Conservation (phyloP, 2,888 invertebrate genomes). For the Anaspis maculata region DNA sequence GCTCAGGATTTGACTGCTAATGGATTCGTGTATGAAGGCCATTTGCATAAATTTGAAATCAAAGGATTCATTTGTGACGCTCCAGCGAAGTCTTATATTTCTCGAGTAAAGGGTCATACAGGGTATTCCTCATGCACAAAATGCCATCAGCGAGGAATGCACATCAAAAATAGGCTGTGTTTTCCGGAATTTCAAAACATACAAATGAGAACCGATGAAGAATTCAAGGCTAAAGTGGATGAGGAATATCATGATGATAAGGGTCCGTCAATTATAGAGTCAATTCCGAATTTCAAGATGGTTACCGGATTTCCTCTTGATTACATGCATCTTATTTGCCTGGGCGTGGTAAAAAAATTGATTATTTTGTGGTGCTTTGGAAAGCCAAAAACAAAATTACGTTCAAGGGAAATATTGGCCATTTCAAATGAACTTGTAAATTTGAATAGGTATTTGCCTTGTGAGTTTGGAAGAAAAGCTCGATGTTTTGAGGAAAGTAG, state of each 20-base stretch:
- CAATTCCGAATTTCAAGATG: neutral
- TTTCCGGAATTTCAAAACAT: slow-evolving; percentile 5
- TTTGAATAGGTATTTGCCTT: neutral
- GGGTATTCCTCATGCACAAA: slow-evolving; percentile 9
- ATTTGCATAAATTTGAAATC: neutral
- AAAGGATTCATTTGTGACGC: slow-evolving; percentile 8
- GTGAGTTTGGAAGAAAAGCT: neutral
- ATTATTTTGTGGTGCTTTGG: neutral
- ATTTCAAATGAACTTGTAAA: neutral
- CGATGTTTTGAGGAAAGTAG: neutral
- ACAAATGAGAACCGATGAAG: neutral
- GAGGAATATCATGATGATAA: neutral
- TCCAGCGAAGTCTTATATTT: slow-evolving; percentile 5
- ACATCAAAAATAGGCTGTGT: slow-evolving; percentile 5
- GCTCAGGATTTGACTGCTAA: neutral
- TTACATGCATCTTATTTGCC: slow-evolving; percentile 1
- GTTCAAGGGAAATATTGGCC: neutral
- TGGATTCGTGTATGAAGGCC: slow-evolving; percentile 1
- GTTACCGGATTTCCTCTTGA: neutral
- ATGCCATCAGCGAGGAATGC: slow-evolving; percentile 5
- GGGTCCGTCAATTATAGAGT: neutral
- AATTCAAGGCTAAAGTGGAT: neutral
- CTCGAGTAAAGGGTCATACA: slow-evolving; percentile 5
- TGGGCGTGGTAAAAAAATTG: neutral
- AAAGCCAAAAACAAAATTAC: slow-evolving; percentile 1